Base-by-base conservation (phyloP, 92 coral and sea anemone genomes). In the Heliopora coerulea region DNA sequence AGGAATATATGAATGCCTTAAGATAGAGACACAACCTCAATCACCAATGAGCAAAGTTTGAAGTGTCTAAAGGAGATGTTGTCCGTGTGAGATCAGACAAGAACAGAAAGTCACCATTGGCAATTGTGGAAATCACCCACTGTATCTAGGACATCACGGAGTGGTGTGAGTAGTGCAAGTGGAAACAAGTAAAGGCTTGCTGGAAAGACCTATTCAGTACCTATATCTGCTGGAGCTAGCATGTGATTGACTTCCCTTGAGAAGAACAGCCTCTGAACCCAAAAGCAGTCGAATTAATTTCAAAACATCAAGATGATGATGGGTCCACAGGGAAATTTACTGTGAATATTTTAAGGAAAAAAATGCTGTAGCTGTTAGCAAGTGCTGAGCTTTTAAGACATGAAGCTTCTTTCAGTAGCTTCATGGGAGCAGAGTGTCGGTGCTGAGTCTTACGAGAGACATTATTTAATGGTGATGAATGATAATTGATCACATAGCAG, bases 191-290 rank as follows among this genome's bases (percentile, higher is more conserved):
- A 63, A 63, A 11, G 76, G 77, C 62, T 54, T 41, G 0, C 54
- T 74, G 24, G 65, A 72, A 40, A 46, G 77, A 20, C 81, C 85
- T 4, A 78, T 81, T 6, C 85, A 81, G 70, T 81, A 81, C 62
- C 60, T 72, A 12, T 74, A 74, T 54, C 85, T 68, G 0, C 18
- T 74, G 24, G 84, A 80, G 50, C 68, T 79, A 13, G 60, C 46
- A 54, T 20, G 84, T 49, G 80, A 80, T 26, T 28, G 24, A 30
- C 10, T 59, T 17, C 44, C 44, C 34, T 37, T 50, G 39, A 41
- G n/a, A 63, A 63, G 28, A 35, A 35, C 24, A 34, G 49, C 28
- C 27, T 24, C 50, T 63, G 70, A 40, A 63, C 7, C 70, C 40
- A 63, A 13, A 63, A 20, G 70, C 70, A 18, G 14, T 18, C 3